Evolutionary conservation across 2,888 invertebrate genomes (phyloP).

Genomic region (Monopis laevigella): DNA sequence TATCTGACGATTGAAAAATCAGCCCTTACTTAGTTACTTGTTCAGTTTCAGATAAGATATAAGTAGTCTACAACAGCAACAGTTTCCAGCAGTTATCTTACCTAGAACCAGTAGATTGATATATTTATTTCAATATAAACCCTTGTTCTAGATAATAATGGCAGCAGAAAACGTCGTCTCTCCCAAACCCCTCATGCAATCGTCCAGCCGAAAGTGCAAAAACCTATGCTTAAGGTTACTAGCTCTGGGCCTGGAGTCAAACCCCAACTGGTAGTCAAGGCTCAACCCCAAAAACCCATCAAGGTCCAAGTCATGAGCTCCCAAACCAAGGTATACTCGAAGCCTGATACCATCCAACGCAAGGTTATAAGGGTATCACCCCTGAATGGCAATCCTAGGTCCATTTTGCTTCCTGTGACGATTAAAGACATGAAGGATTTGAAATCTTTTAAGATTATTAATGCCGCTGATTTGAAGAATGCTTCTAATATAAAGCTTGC

Average conservation of each 20-base stretch:
- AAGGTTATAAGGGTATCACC: slow-evolving; percentile 54
- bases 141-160: slow-evolving; percentile 39
- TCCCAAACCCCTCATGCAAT: slow-evolving; percentile 46
- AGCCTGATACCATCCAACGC: slow-evolving; percentile 52
- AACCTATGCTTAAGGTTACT: slow-evolving; percentile 38
- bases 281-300: slow-evolving; percentile 51
- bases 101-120: no score
- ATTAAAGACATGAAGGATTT: slow-evolving; percentile 76
- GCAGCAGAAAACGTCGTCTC: slow-evolving; percentile 51
- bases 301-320: slow-evolving; percentile 48
- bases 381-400: slow-evolving; percentile 66
- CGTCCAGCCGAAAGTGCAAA: slow-evolving; percentile 53
- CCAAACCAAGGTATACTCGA: slow-evolving; percentile 54
- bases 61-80: no score
- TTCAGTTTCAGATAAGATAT: not conserved
- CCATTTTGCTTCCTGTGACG: slow-evolving; percentile 76
- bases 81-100: no score
- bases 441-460: slow-evolving; percentile 77
- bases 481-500: slow-evolving; percentile 63
- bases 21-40: not conserved
- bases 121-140: no score
- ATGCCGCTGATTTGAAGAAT: slow-evolving; percentile 67
- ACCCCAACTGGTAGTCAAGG: slow-evolving; percentile 53
- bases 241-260: slow-evolving; percentile 25
- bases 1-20: no score